These are phyloP conservation scores for Helicorthomorpha holstii DNA, from an alignment of 1,140 invertebrate species.

Conservation along the genomic window DNA sequence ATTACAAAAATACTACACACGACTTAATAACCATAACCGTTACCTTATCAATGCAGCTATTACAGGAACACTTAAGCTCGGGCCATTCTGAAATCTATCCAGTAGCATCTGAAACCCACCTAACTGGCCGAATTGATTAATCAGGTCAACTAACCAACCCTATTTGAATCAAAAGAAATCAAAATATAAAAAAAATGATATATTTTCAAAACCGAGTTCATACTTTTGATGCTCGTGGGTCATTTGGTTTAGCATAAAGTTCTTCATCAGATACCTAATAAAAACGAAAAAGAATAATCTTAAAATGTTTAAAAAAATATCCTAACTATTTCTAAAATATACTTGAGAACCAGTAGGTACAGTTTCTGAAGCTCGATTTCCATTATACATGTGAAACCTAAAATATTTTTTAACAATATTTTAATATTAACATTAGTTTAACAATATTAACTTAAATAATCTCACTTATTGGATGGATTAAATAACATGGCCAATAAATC, in stretches of 20 bases:
- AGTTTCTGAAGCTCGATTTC: constrained; percentile 59
- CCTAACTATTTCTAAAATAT: neutral
- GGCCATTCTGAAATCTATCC: constrained; percentile 61
- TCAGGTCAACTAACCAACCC: constrained; percentile 90
- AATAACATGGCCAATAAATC: constrained; percentile 85
- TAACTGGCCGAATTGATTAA: constrained; percentile 79
- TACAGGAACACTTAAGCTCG: constrained; percentile 54
- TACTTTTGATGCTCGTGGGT: constrained; percentile 31
- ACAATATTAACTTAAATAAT: constrained; percentile 3
- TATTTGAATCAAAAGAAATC: constrained; percentile 25
- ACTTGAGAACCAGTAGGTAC: constrained; percentile 38
- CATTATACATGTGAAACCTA: constrained; percentile 87
- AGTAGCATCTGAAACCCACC: constrained; percentile 75
- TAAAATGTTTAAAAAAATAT: neutral
- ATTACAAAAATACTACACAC: neutral
- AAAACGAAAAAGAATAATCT: neutral
- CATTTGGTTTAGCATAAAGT: constrained; percentile 61
- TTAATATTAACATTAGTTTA: constrained; percentile 4
- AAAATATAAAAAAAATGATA: neutral
- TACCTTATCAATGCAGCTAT: constrained; percentile 57
- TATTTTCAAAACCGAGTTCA: constrained; percentile 5
- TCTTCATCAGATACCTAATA: constrained; percentile 42
- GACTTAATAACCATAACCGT: no score
- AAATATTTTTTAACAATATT: constrained; percentile 1
- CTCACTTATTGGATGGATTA: constrained; percentile 77